phyloP scores from a whole-genome alignment of 2,113 vertebrate species.

The Theristicus caerulescens region DNA sequence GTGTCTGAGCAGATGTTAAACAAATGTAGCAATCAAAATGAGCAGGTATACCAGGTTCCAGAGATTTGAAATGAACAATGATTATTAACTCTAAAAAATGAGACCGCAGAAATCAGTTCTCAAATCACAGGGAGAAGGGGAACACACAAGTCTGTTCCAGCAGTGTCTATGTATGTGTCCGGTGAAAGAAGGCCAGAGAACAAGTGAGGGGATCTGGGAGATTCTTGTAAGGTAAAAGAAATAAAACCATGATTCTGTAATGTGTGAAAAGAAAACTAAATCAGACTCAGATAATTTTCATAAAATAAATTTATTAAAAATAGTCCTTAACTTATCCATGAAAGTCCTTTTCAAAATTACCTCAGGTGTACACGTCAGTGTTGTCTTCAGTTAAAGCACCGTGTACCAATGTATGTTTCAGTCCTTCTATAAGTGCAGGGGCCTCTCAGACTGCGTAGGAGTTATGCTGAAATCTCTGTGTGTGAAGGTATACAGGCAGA shows the following conservation, averaged over 20 bases:
- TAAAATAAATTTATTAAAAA: background rate
- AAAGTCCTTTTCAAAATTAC: background rate
- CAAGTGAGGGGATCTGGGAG: background rate
- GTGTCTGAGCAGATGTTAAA: background rate
- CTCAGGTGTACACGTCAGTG: accelerated
- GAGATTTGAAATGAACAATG: background rate
- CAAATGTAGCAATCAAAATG: background rate
- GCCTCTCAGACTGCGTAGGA: accelerated
- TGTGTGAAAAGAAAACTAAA: background rate
- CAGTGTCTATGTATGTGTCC: background rate
- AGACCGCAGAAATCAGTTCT: background rate
- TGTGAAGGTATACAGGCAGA: background rate
- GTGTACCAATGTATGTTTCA: accelerated
- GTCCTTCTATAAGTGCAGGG: background rate
- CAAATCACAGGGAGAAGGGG: background rate
- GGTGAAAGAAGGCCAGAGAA: background rate
- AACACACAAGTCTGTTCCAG: background rate
- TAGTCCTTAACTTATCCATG: background rate
- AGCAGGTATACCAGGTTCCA: background rate
- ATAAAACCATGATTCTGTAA: background rate
- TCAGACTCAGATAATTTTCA: background rate
- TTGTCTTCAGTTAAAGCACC: background rate
- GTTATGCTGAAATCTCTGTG: background rate
- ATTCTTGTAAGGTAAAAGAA: background rate
- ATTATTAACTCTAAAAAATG: background rate